Conservation (phyloP, 2,113 vertebrate genomes). For the Callionymus lyra region DNA sequence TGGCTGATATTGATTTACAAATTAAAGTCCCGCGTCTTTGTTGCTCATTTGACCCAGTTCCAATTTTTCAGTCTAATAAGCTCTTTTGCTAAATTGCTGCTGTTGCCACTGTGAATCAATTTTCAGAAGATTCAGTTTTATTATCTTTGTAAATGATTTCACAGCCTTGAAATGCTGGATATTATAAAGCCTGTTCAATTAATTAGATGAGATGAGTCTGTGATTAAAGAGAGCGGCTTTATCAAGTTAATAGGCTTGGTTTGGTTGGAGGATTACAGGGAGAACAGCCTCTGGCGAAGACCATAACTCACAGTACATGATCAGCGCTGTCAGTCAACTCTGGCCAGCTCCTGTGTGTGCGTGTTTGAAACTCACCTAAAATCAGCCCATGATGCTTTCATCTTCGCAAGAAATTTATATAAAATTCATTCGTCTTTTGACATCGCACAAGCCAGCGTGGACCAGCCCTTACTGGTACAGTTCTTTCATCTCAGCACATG, state of each 20-base stretch:
- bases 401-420: slow-evolving; percentile 15
- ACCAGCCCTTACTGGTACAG: slow-evolving; percentile 36
- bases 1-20: no score
- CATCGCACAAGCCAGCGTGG: slow-evolving; percentile 7
- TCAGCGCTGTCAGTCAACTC: slow-evolving; percentile 31
- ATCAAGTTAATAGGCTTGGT: slow-evolving; percentile 47
- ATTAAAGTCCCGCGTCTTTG: slow-evolving; percentile 2
- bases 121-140: slow-evolving; percentile 22
- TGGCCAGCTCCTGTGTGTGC: slow-evolving; percentile 3
- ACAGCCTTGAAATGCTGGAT: slow-evolving; percentile 16
- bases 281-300: slow-evolving; percentile 32
- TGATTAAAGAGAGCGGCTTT: slow-evolving; percentile 51
- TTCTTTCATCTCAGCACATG: slow-evolving; percentile 11
- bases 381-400: slow-evolving; percentile 11
- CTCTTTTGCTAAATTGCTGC: slow-evolving; percentile 15
- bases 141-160: slow-evolving; percentile 21
- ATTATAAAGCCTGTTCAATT: slow-evolving; percentile 34
- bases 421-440: slow-evolving; percentile 7
- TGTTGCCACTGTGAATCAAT: slow-evolving; percentile 19
- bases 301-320: slow-evolving; percentile 23
- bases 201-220: slow-evolving; percentile 51
- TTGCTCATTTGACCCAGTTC: slow-evolving; percentile 13
- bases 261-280: slow-evolving; percentile 38
- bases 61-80: slow-evolving; percentile 3
- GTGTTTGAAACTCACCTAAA: background rate